phyloP scores from a whole-genome alignment of 1,140 invertebrate species.

The Sinonovacula constricta region DNA sequence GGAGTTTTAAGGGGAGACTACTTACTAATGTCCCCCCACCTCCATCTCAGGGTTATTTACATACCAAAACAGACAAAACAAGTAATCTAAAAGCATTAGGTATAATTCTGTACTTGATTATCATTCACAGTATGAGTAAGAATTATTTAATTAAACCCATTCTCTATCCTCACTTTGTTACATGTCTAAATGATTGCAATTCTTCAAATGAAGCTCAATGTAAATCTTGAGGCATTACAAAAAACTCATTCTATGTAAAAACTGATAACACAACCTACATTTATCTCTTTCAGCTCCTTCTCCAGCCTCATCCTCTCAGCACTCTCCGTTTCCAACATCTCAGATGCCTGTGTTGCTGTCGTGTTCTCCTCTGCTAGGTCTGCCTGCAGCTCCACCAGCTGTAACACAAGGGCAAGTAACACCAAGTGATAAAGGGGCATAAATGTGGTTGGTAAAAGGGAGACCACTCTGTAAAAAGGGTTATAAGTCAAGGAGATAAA shows the following conservation, averaged over 20 bases:
- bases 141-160: too few species aligned
- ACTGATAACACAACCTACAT: constrained; percentile 75
- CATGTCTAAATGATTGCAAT: not conserved
- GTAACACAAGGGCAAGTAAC: too few species aligned
- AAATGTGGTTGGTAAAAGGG: not conserved
- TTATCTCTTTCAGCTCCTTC: constrained; percentile 90
- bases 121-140: too few species aligned
- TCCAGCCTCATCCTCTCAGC: constrained; percentile 83
- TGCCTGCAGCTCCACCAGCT: constrained; percentile 94
- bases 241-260: not conserved
- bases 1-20: too few species aligned
- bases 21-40: too few species aligned
- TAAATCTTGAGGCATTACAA: not conserved
- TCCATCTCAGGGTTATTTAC: too few species aligned
- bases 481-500: not conserved
- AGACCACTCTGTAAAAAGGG: not conserved
- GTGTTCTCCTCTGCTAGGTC: constrained; percentile 95
- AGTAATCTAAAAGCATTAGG: too few species aligned
- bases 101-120: too few species aligned
- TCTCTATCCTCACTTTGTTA: not conserved
- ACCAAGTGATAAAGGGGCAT: not conserved
- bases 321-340: constrained; percentile 91
- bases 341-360: constrained; percentile 90
- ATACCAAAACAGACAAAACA: too few species aligned
- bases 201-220: not conserved